Percentiles rank a stretch among this genome's conserved stretches.
phyloP scores from a whole-genome alignment of 2,113 vertebrate genomes.

The Todiramphus saurophagus region DNA sequence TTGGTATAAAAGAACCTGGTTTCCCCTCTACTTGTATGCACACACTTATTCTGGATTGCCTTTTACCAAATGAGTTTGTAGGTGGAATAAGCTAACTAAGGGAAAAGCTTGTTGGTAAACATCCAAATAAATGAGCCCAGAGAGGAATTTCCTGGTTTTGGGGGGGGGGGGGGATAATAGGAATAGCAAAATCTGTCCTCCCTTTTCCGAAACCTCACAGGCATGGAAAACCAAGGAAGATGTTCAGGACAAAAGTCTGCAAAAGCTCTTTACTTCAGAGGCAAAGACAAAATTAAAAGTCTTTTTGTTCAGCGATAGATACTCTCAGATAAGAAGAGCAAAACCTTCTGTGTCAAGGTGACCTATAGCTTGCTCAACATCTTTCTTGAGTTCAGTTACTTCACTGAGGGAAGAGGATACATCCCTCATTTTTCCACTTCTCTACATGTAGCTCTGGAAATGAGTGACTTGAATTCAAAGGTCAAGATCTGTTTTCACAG shows the following conservation, averaged over 20 bases:
- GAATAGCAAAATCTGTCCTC: neutral
- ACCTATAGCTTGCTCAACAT: neutral
- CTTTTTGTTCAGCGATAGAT: neutral
- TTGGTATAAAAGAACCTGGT: neutral
- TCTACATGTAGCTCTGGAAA: neutral
- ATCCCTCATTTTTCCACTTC: neutral
- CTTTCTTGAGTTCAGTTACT: neutral
- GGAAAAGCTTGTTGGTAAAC: conserved; percentile 26
- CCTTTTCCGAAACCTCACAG: neutral
- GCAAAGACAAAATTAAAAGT: neutral
- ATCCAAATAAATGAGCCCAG: neutral
- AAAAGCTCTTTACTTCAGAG: neutral
- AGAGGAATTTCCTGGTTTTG: conserved; percentile 7
- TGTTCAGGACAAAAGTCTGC: neutral
- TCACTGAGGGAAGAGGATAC: neutral
- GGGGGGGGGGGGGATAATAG: no score
- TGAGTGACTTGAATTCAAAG: conserved; percentile 32
- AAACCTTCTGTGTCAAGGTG: conserved; percentile 7
- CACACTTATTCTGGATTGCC: neutral
- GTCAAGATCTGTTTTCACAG: conserved; percentile 42
- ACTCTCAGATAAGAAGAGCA: neutral
- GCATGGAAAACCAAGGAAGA: neutral
- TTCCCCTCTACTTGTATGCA: neutral
- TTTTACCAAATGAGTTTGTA: conserved; percentile 11
- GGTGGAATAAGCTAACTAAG: conserved; percentile 23